Evolutionary conservation across 2,797 vertebrate genomes (phyloP).

Genomic region (Rhynchotus rufescens): DNA sequence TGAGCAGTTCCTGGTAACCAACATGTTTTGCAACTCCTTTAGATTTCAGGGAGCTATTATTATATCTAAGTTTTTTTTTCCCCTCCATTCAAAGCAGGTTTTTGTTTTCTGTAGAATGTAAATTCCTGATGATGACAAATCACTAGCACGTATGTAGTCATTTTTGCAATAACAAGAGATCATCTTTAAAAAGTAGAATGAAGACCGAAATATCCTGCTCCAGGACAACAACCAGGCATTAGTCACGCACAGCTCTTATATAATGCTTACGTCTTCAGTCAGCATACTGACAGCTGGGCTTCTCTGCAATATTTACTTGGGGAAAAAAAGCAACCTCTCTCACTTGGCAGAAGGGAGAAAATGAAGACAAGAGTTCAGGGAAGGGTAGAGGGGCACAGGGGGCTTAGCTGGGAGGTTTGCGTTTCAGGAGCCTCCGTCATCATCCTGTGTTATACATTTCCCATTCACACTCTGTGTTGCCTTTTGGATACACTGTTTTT

Average conservation of each 20-base stretch:
- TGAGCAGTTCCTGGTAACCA: slow-evolving; percentile 13
- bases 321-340: neutral
- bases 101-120: slow-evolving; percentile 21
- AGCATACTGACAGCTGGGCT: slow-evolving; percentile 6
- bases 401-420: neutral
- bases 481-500: neutral
- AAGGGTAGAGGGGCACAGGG: neutral
- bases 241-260: slow-evolving; percentile 68
- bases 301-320: slow-evolving; percentile 18
- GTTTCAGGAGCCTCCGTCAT: neutral
- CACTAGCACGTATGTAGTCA: neutral
- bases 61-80: neutral
- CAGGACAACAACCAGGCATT: slow-evolving; percentile 44
- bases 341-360: neutral
- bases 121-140: slow-evolving; percentile 21
- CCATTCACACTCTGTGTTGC: neutral
- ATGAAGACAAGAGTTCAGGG: neutral
- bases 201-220: slow-evolving; percentile 61
- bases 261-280: slow-evolving; percentile 63
- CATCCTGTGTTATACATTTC: neutral
- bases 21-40: neutral
- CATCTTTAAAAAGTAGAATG: slow-evolving; percentile 58
- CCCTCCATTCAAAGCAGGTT: neutral
- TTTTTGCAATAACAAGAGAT: slow-evolving; percentile 33
- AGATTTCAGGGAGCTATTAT: slow-evolving; percentile 25